Base-by-base conservation (phyloP, 2,888 invertebrate species). In the Brachylomia viminalis region DNA sequence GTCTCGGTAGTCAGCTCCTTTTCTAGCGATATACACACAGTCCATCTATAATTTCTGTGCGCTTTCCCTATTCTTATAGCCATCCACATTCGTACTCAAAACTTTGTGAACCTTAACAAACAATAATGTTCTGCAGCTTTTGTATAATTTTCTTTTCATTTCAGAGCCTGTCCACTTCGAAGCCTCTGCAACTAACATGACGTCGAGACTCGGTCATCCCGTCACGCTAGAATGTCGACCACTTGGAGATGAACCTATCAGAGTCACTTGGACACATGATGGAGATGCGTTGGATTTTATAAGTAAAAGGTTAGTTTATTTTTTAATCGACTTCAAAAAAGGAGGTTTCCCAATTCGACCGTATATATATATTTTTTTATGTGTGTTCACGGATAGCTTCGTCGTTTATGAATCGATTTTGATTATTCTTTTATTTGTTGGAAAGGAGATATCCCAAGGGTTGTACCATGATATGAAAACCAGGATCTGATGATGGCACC, bases 171-270 rank as follows among this genome's bases (percentile, higher is more conserved):
- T 98, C 1, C 97, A 98, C 88, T 98, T 98, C 90, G 98, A 98
- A 85, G 95, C 97, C 58, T 95, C 97, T n/a, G 97, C 97, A 65
- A 97, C 97, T 42, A 98, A 98, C 92, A 97, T 98, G 75, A 98
- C 98, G 47, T 98, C 98, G 30, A 97, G 98, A 64, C 97, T 98
- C 10, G 98, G 98, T 7, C 98, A 98, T 86, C 97, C 98, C 0
- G 97, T 98, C 15, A 97, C 97, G 2, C 92, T 99, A 75, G 97
- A 97, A 77, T 99, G 99, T 91, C 97, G 97, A 77, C 98, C 98
- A 1, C 97, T 98, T 68, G 99, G 98, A 0, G 98, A 99, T 91
- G 97, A 97, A 79, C 99, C 98, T 0, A 98, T 99, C 86, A 97
- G 98, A 86, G 97, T 98, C 38, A 96, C 97, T 5, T 99, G 99